Percentiles rank a stretch among this genome's conserved stretches.
phyloP scores from a whole-genome alignment of 2,113 vertebrate species.

The Larimichthys crocea region DNA sequence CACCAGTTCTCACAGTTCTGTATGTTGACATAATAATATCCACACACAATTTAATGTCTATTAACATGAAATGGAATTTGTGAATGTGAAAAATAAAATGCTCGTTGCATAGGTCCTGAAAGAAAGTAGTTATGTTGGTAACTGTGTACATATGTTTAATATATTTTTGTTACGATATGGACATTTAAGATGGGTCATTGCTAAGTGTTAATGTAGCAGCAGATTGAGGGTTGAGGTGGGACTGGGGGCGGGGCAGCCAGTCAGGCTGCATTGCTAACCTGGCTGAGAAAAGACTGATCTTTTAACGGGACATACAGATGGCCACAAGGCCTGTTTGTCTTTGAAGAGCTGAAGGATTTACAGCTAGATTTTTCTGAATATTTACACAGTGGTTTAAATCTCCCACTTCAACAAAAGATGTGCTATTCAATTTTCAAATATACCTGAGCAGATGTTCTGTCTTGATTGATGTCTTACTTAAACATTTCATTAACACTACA shows the following conservation, averaged over 20 bases:
- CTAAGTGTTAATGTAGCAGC: slow-evolving; percentile 1
- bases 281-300: slow-evolving; percentile 32
- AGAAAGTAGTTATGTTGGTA: slow-evolving; percentile 16
- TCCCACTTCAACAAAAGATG: slow-evolving; percentile 28
- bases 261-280: slow-evolving; percentile 28
- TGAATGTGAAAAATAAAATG: slow-evolving; percentile 37
- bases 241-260: background rate
- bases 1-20: slow-evolving; percentile 39
- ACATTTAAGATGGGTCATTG: slow-evolving; percentile 17
- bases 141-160: background rate
- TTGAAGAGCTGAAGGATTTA: slow-evolving; percentile 43
- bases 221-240: slow-evolving; percentile 19
- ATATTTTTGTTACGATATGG: background rate
- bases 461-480: slow-evolving; percentile 6
- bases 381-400: slow-evolving; percentile 47
- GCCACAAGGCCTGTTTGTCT: slow-evolving; percentile 25
- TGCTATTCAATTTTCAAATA: slow-evolving; percentile 35
- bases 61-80: slow-evolving; percentile 60
- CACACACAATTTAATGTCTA: slow-evolving; percentile 56
- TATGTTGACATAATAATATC: slow-evolving; percentile 55
- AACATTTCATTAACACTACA: slow-evolving; percentile 8
- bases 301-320: slow-evolving; percentile 31
- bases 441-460: slow-evolving; percentile 27
- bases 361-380: slow-evolving; percentile 36
- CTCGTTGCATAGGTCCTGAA: background rate